Evolutionary conservation across 2,888 invertebrate species (phyloP).

Genomic region (Hipparchia sbordonii): DNA sequence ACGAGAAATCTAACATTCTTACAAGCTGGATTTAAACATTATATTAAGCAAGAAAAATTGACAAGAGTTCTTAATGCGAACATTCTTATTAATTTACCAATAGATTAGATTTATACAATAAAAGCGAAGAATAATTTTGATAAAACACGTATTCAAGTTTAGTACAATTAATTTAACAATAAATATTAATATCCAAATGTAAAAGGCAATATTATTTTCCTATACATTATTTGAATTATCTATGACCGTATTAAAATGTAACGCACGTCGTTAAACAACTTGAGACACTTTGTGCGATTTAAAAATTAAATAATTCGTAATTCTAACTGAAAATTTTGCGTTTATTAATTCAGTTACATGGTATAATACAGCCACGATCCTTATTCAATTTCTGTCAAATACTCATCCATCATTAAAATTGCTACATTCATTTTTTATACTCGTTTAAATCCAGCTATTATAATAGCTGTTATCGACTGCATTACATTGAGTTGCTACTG

Average conservation of each 20-base stretch:
- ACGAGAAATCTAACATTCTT: conserved; percentile 50
- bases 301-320: not conserved
- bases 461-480: conserved; percentile 39
- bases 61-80: conserved; percentile 57
- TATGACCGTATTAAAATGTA: conserved; percentile 23
- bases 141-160: conserved; percentile 46
- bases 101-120: conserved; percentile 43
- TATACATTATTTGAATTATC: conserved; percentile 14
- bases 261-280: conserved; percentile 1
- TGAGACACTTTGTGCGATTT: conserved; percentile 12
- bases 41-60: conserved; percentile 59
- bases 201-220: conserved; percentile 59
- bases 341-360: conserved; percentile 1
- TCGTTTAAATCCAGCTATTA: conserved; percentile 65
- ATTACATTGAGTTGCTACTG: conserved; percentile 15
- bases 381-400: not conserved
- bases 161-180: conserved; percentile 54
- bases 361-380: conserved; percentile 14
- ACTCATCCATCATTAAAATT: not conserved
- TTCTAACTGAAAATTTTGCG: not conserved
- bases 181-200: conserved; percentile 48
- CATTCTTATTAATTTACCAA: conserved; percentile 47
- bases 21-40: conserved; percentile 75
- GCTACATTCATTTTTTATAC: conserved; percentile 4
- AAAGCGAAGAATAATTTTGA: conserved; percentile 43